phyloP scores from a whole-genome alignment of 1,140 invertebrate species.

The Zaprionus camerounensis region DNA sequence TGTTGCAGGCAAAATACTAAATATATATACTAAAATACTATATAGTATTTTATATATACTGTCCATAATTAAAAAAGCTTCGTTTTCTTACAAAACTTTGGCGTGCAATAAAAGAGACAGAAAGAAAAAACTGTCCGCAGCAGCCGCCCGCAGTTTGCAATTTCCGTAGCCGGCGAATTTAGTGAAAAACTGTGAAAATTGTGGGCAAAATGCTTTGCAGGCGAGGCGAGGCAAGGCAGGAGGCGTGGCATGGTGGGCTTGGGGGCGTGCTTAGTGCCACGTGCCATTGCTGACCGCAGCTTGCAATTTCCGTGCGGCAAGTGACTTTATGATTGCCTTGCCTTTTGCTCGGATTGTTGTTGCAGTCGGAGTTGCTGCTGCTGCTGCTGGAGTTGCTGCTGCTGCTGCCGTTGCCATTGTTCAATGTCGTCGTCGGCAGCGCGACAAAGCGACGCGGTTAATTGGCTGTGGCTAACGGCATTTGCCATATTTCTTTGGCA shows the following conservation, averaged over 20 bases:
- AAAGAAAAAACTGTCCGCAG: conserved; percentile 4
- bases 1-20: not conserved
- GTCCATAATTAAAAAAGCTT: conserved; percentile 26
- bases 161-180: conserved; percentile 4
- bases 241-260: not conserved
- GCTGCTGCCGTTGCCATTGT: conserved; percentile 41
- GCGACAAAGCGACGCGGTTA: conserved; percentile 43
- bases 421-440: conserved; percentile 16
- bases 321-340: conserved; percentile 75
- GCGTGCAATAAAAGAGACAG: not conserved
- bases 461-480: conserved; percentile 57
- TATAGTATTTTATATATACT: conserved; percentile 1
- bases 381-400: not conserved
- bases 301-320: conserved; percentile 76
- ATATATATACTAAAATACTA: conserved; percentile 7
- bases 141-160: conserved; percentile 5
- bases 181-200: conserved; percentile 23
- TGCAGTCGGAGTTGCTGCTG: conserved; percentile 1
- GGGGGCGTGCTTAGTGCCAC: conserved; percentile 20
- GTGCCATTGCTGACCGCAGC: conserved; percentile 67
- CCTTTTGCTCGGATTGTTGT: conserved; percentile 10
- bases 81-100: conserved; percentile 45
- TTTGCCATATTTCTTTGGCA: conserved; percentile 56
- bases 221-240: not conserved
- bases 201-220: conserved; percentile 13